A percentile compares a stretch with the other conserved stretches of the same genome.
These are phyloP conservation scores for Apantesis nais DNA, from an alignment of 2,888 invertebrate species.

Conservation along the genomic window DNA sequence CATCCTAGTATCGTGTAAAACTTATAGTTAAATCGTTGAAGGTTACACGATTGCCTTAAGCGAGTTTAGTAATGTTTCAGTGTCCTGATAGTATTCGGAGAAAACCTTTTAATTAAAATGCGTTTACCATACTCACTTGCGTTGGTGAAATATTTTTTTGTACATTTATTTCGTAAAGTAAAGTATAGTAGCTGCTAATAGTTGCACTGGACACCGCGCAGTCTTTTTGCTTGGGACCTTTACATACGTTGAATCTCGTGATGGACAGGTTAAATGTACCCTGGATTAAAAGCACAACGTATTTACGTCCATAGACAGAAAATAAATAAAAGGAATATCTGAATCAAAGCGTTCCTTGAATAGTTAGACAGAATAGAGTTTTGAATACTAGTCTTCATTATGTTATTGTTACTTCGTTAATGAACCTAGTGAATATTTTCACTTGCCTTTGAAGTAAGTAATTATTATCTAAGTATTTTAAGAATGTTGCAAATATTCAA, in stretches of 20 bases:
- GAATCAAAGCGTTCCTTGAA: background rate
- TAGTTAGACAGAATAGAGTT: background rate
- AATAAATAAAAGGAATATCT: background rate
- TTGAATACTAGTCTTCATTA: background rate
- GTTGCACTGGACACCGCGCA: slow-evolving; percentile 28
- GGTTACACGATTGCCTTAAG: background rate
- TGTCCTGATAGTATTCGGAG: background rate
- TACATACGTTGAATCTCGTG: slow-evolving; percentile 30
- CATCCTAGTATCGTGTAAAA: background rate
- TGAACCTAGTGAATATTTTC: background rate
- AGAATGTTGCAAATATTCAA: background rate
- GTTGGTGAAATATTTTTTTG: slow-evolving; percentile 46
- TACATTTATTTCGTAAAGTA: slow-evolving; percentile 42
- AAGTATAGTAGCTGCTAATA: slow-evolving; percentile 27
- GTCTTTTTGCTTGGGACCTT: slow-evolving; percentile 40
- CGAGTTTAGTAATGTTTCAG: background rate
- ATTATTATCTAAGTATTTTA: background rate
- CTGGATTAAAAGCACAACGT: slow-evolving; percentile 25
- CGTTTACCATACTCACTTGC: slow-evolving; percentile 40
- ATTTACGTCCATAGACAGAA: background rate
- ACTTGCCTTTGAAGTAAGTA: background rate
- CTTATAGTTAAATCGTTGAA: background rate
- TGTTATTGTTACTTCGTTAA: background rate
- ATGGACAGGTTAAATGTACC: slow-evolving; percentile 38
- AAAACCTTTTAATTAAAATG: background rate